These are phyloP conservation scores for Napeogenes inachia DNA, from an alignment of 2,888 invertebrate species.

Conservation along the genomic window DNA sequence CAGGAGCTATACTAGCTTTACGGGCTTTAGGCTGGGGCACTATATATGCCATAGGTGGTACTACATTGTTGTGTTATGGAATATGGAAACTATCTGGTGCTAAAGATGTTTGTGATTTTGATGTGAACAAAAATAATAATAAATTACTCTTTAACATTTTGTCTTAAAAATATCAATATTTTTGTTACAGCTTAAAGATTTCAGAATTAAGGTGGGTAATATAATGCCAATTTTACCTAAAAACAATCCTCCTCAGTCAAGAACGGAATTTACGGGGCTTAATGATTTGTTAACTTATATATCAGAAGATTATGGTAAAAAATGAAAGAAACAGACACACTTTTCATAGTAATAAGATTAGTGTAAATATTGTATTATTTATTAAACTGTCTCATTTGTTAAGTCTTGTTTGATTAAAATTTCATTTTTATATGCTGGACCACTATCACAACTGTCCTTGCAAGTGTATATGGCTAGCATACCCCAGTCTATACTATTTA, in stretches of 20 bases:
- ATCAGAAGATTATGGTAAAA: constrained; percentile 74
- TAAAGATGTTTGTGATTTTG: constrained; percentile 80
- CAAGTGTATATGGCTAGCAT: constrained; percentile 92
- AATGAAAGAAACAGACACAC: constrained; percentile 28
- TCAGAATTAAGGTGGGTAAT: constrained; percentile 87
- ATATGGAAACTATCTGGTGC: constrained; percentile 95
- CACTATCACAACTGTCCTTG: constrained; percentile 82
- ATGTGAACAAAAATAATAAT: constrained; percentile 1
- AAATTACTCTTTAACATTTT: neutral
- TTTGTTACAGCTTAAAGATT: constrained; percentile 84
- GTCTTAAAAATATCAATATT: constrained; percentile 11
- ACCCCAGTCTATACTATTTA: constrained; percentile 91
- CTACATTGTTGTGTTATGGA: constrained; percentile 86
- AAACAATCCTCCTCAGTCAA: constrained; percentile 86
- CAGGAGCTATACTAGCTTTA: constrained; percentile 87
- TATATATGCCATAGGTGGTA: constrained; percentile 90
- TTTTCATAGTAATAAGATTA: constrained; percentile 5
- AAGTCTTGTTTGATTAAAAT: constrained; percentile 92
- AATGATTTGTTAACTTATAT: constrained; percentile 91
- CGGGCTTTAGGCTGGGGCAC: constrained; percentile 93
- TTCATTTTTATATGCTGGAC: constrained; percentile 85
- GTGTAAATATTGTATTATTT: constrained; percentile 14
- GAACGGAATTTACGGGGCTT: constrained; percentile 91
- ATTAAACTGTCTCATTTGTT: constrained; percentile 42
- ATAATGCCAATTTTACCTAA: constrained; percentile 86